Evolutionary conservation across 2,888 invertebrate genomes (phyloP), one percentile per base, ranked within the genome.

Genomic region (Alitta virens): DNA sequence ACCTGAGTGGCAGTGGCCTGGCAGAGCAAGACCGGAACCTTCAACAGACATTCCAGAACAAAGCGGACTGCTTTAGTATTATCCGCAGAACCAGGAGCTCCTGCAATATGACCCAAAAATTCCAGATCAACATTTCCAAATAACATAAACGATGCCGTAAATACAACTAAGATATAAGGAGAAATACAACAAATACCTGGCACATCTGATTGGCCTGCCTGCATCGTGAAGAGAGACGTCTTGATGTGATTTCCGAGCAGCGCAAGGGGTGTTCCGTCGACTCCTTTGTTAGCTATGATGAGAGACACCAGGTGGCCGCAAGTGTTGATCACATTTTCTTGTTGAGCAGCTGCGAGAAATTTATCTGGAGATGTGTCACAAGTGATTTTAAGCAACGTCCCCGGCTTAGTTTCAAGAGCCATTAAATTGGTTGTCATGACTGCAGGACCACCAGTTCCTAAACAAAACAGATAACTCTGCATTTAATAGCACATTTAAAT

Each of bases 271-370:
- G 75, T 72, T 62, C 72, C 74, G 43, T 71, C 72, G 24, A 76
- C 55, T 7, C 79, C 78, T 56, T 72, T 73, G 60, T 75, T 74
- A n/a, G 66, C 61, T 23, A 74, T 73, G n/a, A 78, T 68, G 58
- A 78, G 65, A 7, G 80, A 81, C 27, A 76, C 75, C 53, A 81
- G 68, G 55, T 78, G 78, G 23, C 80, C 80, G 60, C 74, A 73
- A 0, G 74, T 67, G 1, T 51, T 59, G 0, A 50, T 49, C 1
- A 71, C 67, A 62, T 79, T 74, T 2, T 67, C 68, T 3, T 27
- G 40, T 2, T 60, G 64, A 24, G 74, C 64, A 2, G 75, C 74
- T 2, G 59, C 51, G 5, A 66, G 68, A 56, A 78, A 76, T 27
- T 66, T 66, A 2, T 76, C 75, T 1, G 72, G 63, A 3, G 74